Evolutionary conservation across 2,888 invertebrate species (phyloP), one percentile per base, ranked within the genome.

Genomic region (Papilio elwesi): DNA sequence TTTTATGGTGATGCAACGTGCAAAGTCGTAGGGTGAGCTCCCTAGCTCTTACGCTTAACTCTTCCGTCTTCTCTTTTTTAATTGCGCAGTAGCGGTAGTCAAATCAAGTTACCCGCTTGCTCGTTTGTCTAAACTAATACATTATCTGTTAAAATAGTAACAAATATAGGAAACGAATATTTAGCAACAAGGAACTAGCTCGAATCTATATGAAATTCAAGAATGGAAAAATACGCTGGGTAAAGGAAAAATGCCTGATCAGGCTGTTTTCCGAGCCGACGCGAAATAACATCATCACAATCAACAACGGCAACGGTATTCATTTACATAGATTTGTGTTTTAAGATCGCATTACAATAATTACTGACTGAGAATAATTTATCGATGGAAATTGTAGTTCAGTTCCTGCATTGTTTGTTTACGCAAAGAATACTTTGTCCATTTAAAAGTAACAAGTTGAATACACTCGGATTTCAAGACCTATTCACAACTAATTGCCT

Each of bases 271-370:
- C 26, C 64, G n/a, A 70, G 15, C 68, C 47, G 43, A 71, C 38
- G 12, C 16, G 48, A 57, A 66, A 51, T n/a, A 15, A 36, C 70
- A 67, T n/a, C 51, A 62, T 53, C 52, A 67, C 71, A 62, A 68
- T 68, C 9, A 59, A 43, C 59, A 62, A 43, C 59, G 59, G 55
- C 59, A 62, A 43, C 59, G 59, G 55, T 63, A 64, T 68, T 15
- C 26, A 68, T 72, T 72, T 68, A 68, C 71, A 72, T 72, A 68
- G 68, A 72, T 72, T 69, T 69, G 64, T 73, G 26, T 64, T 65
- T 57, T 49, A 48, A 63, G 63, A 64, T 68, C n/a, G 55, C 49
- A 68, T 72, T 72, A 68, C 16, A 68, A 68, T 68, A 48, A 48
- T 53, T 67, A 67, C 53, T 49, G 7, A 68, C 16, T 36, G 15